These are phyloP conservation scores for Aphaenogaster ashmeadi DNA, from an alignment of 1,140 invertebrate species.

Conservation along the genomic window DNA sequence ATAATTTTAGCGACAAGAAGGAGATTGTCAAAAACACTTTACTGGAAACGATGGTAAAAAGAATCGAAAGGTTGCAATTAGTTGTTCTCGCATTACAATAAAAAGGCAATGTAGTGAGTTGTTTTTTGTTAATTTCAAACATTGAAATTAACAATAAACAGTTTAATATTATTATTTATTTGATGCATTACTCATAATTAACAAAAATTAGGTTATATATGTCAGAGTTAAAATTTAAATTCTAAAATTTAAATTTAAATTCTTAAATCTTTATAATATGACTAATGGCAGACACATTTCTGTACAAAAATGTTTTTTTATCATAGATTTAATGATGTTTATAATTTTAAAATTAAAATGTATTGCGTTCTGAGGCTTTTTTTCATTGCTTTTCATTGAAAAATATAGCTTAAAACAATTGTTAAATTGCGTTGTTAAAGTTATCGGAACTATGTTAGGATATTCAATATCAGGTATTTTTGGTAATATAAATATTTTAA, in stretches of 20 bases:
- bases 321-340: neutral
- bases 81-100: neutral
- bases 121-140: neutral
- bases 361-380: neutral
- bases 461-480: neutral
- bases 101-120: neutral
- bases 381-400: neutral
- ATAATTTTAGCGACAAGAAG: neutral
- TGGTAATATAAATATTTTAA: neutral
- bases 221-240: neutral
- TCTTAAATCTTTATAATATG: neutral
- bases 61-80: neutral
- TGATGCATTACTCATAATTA: neutral
- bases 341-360: neutral
- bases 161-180: constrained; percentile 5
- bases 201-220: neutral
- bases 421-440: neutral
- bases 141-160: neutral
- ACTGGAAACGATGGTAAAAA: neutral
- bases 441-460: neutral
- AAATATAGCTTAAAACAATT: neutral
- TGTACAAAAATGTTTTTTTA: neutral
- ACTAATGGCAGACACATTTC: neutral
- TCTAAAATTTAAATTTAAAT: neutral
- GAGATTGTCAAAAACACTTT: neutral